Conservation (phyloP, 2,888 invertebrate species). For the Tryphoninae sp. region DNA sequence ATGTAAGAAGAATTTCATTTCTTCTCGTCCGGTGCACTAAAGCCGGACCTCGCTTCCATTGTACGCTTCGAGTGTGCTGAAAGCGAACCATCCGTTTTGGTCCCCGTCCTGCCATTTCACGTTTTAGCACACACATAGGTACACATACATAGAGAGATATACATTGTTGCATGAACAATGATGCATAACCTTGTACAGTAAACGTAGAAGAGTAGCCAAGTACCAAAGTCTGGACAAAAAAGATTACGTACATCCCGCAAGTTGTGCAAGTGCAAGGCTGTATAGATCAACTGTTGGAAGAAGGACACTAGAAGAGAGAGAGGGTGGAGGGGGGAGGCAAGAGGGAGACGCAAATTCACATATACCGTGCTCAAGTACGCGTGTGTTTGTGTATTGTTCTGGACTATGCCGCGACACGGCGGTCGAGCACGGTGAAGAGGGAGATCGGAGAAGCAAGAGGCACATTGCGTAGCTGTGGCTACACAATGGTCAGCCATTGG, state of each 20-base stretch:
- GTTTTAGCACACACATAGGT: neutral
- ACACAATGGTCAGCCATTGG: constrained; percentile 51
- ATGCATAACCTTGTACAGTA: neutral
- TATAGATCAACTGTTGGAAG: neutral
- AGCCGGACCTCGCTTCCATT: neutral
- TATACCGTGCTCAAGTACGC: neutral
- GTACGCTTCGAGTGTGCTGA: neutral
- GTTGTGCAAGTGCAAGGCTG: neutral
- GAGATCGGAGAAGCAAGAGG: constrained; percentile 46
- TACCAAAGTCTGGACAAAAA: neutral
- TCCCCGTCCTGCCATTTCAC: neutral
- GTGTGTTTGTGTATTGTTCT: constrained; percentile 34
- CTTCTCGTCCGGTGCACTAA: too few species aligned
- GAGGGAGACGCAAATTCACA: too few species aligned
- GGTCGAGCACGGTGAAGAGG: constrained; percentile 42
- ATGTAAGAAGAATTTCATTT: neutral
- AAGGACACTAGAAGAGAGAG: neutral
- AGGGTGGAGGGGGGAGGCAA: neutral
- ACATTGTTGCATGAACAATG: neutral
- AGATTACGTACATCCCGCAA: neutral
- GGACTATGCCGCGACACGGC: constrained; percentile 30
- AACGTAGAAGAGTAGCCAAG: neutral
- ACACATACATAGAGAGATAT: neutral
- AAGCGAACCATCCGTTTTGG: neutral
- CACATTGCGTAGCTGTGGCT: constrained; percentile 40